Conservation (phyloP, 1,140 invertebrate species). For the Drosophila erecta region DNA sequence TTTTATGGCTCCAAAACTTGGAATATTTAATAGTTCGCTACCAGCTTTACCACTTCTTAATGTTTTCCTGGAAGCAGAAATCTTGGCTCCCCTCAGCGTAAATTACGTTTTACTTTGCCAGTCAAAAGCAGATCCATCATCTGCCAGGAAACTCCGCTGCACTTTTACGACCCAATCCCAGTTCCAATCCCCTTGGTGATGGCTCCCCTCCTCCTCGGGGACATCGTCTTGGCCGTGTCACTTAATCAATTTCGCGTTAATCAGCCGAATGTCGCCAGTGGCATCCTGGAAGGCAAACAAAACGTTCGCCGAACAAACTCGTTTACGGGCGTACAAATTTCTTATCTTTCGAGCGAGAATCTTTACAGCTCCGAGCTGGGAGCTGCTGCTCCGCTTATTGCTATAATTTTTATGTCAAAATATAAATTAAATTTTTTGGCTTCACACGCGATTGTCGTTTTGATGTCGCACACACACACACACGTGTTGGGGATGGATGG, state of each 20-base stretch:
- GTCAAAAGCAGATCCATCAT: conserved; percentile 47
- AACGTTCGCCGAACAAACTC: conserved; percentile 44
- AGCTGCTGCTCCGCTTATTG: conserved; percentile 62
- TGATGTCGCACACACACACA: conserved; percentile 68
- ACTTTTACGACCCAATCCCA: conserved; percentile 30
- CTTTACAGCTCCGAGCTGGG: conserved; percentile 31
- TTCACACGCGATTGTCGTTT: conserved; percentile 82
- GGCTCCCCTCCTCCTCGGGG: conserved; percentile 6
- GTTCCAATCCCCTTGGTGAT: neutral
- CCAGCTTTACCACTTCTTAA: conserved; percentile 6
- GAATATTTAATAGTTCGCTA: no score
- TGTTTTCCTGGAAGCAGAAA: conserved; percentile 17
- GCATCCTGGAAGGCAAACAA: conserved; percentile 72
- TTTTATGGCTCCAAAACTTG: no score
- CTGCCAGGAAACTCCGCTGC: conserved; percentile 24
- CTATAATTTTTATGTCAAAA: conserved; percentile 83
- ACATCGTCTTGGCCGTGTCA: conserved; percentile 57
- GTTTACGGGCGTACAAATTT: conserved; percentile 44
- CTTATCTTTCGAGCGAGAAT: conserved; percentile 52
- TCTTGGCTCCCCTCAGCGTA: conserved; percentile 25
- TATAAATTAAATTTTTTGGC: conserved; percentile 81
- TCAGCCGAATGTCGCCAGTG: conserved; percentile 74
- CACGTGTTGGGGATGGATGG: conserved; percentile 6
- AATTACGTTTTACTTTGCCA: conserved; percentile 36
- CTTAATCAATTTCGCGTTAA: conserved; percentile 82